Evolutionary conservation across 2,888 invertebrate genomes (phyloP).

Genomic region (Caenorhabditis zanzibari): DNA sequence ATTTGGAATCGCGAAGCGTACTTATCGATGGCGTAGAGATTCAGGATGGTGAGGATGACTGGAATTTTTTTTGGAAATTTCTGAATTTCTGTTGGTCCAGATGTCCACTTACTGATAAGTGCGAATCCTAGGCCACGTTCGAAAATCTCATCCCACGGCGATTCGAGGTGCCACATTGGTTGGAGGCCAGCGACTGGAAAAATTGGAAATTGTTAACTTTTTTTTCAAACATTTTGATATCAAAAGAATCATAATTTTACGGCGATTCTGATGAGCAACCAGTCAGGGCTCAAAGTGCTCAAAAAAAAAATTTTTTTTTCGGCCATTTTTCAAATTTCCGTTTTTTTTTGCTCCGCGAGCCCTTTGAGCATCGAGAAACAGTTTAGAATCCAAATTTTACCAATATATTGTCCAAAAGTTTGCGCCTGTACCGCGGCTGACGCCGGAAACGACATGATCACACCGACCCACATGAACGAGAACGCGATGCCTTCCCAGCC

Average conservation of each 20-base stretch:
- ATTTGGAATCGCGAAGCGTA: conserved; percentile 75
- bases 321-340: background rate
- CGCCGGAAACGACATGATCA: conserved; percentile 75
- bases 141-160: conserved; percentile 56
- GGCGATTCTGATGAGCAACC: no score
- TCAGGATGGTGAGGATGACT: conserved; percentile 73
- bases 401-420: conserved; percentile 78
- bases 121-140: conserved; percentile 69
- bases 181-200: conserved; percentile 68
- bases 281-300: no score
- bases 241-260: no score
- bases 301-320: background rate
- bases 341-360: no score
- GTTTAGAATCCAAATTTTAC: conserved; percentile 32
- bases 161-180: conserved; percentile 63
- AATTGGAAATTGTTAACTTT: no score
- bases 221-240: no score
- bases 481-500: conserved; percentile 75
- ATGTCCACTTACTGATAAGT: conserved; percentile 44
- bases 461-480: conserved; percentile 74
- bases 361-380: no score
- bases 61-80: conserved; percentile 10
- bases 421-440: conserved; percentile 77
- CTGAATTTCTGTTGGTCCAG: background rate
- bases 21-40: conserved; percentile 75